Evolutionary conservation across 1,140 invertebrate species (phyloP), one percentile per base, ranked within the genome.

Genomic region (Drosophila orosa): DNA sequence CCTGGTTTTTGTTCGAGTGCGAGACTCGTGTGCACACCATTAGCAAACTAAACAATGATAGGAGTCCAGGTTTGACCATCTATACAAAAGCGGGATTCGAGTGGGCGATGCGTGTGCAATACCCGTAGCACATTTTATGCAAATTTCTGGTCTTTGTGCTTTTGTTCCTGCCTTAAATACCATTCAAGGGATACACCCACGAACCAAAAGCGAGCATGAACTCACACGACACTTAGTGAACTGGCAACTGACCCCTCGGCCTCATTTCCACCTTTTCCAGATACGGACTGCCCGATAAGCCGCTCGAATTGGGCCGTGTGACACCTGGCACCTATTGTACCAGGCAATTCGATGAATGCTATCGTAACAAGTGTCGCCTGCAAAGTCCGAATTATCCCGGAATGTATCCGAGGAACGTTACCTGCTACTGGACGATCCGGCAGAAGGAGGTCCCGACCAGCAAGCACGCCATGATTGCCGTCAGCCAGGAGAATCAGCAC

Each of bases 321-420:
- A 96, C 97, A 22, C 96, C 96, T 0, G 96, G 96, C 42, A 97
- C 96, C 5, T 97, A 97, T 92, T 98, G 97, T 92, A 97, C 96
- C 42, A 94, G 96, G 54, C 96, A 96, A 75, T 97, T 97, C 84
- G 96, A 97, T 92, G 96, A 97, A 86, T 98, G 97, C 84, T 96
- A 97, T 91, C 94, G 95, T 59, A 96, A 96, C 86, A 94, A 95
- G 44, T 97, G 97, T 86, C 94, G 96, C 31, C 92, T 97, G 33
- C 97, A 97, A 92, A 95, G 95, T 55, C 97, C 97, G n/a, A 98
- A 98, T 92, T 98, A 97, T 92, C 97, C 97, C 1, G 97, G 97
- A 15, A 96, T 98, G 93, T 98, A 98, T 92, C 97, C 97, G 2
- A 93, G 96, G 44, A 97, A 98, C 91, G 96, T 97, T 5, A 96